Percentiles rank a stretch among this genome's conserved stretches.
Conservation (phyloP, 30 jellyfish, hydroid and myxozoan genomes). For the Clytia hemisphaerica region DNA sequence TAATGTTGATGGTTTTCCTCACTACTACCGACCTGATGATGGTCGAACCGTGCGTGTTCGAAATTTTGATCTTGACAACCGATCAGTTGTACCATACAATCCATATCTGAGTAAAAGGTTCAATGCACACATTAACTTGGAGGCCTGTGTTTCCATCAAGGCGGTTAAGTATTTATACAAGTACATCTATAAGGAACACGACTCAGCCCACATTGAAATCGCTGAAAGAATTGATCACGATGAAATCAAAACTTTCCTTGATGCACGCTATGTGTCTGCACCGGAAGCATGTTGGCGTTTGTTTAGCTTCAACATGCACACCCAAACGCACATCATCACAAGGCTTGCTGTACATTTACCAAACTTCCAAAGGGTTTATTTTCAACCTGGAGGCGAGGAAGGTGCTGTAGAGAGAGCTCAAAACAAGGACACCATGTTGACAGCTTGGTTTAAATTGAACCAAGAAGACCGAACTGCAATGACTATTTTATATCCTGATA, state of each 20-base stretch:
- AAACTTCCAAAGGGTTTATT: conserved; percentile 38
- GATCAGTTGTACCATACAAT: conserved; percentile 43
- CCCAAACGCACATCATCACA: conserved; percentile 29
- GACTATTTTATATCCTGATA: conserved; percentile 27
- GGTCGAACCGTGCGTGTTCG: too few relatives aligned
- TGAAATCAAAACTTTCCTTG: conserved; percentile 30
- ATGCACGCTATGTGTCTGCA: conserved; percentile 48
- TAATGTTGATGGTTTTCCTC: conserved; percentile 40
- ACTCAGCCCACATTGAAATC: conserved; percentile 32
- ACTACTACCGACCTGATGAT: conserved; percentile 33
- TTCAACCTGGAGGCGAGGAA: conserved; percentile 11
- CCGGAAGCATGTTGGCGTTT: conserved; percentile 45
- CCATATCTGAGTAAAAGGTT: conserved; percentile 18
- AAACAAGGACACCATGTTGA: conserved; percentile 15
- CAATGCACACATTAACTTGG: conserved; percentile 45
- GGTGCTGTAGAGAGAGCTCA: conserved; percentile 14
- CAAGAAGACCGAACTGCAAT: conserved; percentile 26
- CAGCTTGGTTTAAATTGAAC: conserved; percentile 47
- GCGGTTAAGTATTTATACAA: too few relatives aligned
- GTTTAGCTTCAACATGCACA: too few relatives aligned
- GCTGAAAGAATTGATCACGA: conserved; percentile 33
- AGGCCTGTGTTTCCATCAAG: conserved; percentile 20
- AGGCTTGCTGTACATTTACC: conserved; percentile 60
- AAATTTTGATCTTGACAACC: conserved; percentile 20
- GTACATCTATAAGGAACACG: conserved; percentile 37